A percentile compares a stretch with the other conserved stretches of the same genome.
Conservation (phyloP, 2,113 vertebrate species). For the Lethenteron reissneri region DNA sequence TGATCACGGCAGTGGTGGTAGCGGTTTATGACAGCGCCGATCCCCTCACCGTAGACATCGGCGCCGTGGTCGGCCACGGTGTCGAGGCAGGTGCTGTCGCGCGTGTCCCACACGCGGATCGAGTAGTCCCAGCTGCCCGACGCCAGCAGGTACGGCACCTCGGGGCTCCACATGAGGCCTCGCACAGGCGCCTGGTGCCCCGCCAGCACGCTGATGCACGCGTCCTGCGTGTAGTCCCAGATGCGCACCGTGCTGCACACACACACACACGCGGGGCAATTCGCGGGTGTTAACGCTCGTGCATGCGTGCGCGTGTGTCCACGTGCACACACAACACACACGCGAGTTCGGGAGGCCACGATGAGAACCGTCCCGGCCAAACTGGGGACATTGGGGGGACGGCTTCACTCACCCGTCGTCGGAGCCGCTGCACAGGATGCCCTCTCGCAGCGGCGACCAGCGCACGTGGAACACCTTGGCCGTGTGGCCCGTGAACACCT, state of each 20-base stretch:
- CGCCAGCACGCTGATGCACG: conserved; percentile 64
- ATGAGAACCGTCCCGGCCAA: neutral
- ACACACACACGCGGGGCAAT: conserved; percentile 12
- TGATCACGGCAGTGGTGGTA: too few species aligned
- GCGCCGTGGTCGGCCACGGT: conserved; percentile 76
- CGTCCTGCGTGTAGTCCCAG: conserved; percentile 93
- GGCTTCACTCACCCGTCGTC: conserved; percentile 49
- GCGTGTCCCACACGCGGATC: conserved; percentile 82
- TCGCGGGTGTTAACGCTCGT: neutral
- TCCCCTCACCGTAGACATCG: conserved; percentile 65
- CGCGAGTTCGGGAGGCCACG: neutral
- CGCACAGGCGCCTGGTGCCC: conserved; percentile 75
- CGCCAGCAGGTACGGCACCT: conserved; percentile 70
- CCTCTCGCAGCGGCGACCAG: conserved; percentile 87
- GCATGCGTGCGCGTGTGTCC: too few species aligned
- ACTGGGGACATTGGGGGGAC: neutral
- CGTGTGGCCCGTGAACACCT: conserved; percentile 67
- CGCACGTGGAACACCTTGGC: conserved; percentile 88
- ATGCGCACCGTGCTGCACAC: conserved; percentile 56
- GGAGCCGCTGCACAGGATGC: conserved; percentile 87
- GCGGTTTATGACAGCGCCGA: too few species aligned
- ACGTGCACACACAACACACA: neutral
- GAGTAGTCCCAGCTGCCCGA: conserved; percentile 98
- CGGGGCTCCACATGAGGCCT: conserved; percentile 83
- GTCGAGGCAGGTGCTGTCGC: conserved; percentile 68